phyloP scores from a whole-genome alignment of 2,113 vertebrate species.

The Sporophila hypoxantha region DNA sequence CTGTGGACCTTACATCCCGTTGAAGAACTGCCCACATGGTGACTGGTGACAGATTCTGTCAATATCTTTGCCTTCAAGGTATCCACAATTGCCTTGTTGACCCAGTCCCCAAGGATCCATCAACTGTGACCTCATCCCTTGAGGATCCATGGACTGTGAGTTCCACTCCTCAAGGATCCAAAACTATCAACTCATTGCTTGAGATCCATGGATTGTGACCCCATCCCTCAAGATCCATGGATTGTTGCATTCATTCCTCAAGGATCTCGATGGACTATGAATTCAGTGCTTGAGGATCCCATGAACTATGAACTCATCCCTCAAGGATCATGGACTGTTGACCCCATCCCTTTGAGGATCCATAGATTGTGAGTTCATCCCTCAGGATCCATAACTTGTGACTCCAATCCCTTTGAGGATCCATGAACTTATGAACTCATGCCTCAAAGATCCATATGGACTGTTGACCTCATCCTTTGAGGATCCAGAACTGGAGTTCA shows the following conservation, averaged over 20 bases:
- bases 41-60: too few relatives aligned
- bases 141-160: background rate
- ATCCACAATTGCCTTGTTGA: too few relatives aligned
- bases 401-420: background rate
- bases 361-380: fast-evolving
- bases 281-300: background rate
- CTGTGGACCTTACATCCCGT: fast-evolving
- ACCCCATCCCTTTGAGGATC: too few relatives aligned
- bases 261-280: background rate
- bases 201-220: background rate
- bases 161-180: fast-evolving
- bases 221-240: fast-evolving
- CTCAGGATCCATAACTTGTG: background rate
- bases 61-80: too few relatives aligned
- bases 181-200: too few relatives aligned
- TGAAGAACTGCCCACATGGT: too few relatives aligned
- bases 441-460: too few relatives aligned
- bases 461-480: too few relatives aligned
- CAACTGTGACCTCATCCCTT: background rate
- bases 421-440: background rate
- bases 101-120: too few relatives aligned
- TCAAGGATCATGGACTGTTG: too few relatives aligned
- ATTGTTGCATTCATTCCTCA: background rate
- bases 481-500: too few relatives aligned
- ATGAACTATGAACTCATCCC: fast-evolving